Base-by-base conservation (phyloP, 2,797 vertebrate species). In the Poecilia gillii region DNA sequence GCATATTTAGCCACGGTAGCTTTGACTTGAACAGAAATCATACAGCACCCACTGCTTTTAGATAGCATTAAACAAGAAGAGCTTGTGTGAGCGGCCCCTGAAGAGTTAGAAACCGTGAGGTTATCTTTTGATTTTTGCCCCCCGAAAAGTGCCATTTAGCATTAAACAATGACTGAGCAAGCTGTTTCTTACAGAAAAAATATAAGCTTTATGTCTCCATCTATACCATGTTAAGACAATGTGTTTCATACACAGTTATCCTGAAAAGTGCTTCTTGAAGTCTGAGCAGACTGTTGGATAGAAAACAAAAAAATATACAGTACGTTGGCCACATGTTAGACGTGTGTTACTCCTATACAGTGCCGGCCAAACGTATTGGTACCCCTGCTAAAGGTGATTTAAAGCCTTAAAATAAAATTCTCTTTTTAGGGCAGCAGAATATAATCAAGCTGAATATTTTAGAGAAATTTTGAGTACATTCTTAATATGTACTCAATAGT, bases 201-300 rank as follows among this genome's bases (percentile, higher is more conserved):
- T 87, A 90, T 84, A 91, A 84, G 74, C 78, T 90, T 76, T 90
- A 85, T 91, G 89, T 90, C 88, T 88, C 87, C 85, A 92, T 90
- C 84, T 88, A 84, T 53, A 91, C 83, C 80, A 92, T 77, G 51
- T 93, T 90, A 90, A 94, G 90, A 93, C 91, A 88, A 87, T 87
- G 88, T 91, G 89, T 91, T 91, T 91, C 75, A 88, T 77, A 89
- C 84, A 91, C 87, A 82, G 75, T 88, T 84, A 88, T 88, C 77
- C 79, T 90, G 85, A 87, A 94, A 95, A 93, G 93, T 94, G 94
- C 93, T 93, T 93, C 84, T 90, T 85, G 84, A 89, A 87, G 91
- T 93, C 92, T 90, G 90, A 92, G 86, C 86, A 87, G 91, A 93
- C 92, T 85, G 68, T 72, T 80, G 83, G 87, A 91, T 91, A 92